Percentiles rank a stretch among this genome's conserved stretches.
Evolutionary conservation across 35 echinoderm and acorn worm species (phyloP).

Genomic region (Apostichopus parvimensis): DNA sequence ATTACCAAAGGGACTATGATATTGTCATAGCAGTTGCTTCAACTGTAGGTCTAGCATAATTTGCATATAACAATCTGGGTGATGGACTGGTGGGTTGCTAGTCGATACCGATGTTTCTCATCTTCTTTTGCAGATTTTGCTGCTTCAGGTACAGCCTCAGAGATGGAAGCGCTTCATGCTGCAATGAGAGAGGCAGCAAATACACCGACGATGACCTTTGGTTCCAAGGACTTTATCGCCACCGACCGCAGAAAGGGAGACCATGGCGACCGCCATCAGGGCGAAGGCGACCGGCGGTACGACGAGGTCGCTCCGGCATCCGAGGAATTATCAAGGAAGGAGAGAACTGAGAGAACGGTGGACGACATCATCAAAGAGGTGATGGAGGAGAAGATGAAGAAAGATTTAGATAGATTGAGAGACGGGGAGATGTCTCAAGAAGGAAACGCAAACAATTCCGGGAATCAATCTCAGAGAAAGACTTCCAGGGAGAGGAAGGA

Average conservation of each 20-base stretch:
- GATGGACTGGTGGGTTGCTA: not conserved
- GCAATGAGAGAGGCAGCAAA: conserved; percentile 75
- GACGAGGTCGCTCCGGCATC: not conserved
- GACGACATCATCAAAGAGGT: conserved; percentile 84
- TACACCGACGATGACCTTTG: conserved; percentile 75
- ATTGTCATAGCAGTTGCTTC: too few species aligned
- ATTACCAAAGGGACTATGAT: too few species aligned
- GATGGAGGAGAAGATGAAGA: conserved; percentile 61
- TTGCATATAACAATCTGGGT: not conserved
- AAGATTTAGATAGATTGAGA: not conserved
- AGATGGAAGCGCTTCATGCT: conserved; percentile 91
- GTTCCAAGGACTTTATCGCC: not conserved
- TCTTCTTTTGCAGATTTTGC: not conserved
- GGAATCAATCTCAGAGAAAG: not conserved
- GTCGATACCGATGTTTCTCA: not conserved
- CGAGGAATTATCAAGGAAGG: not conserved
- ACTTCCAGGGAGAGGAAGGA: not conserved
- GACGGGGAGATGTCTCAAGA: conserved; percentile 10
- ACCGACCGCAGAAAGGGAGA: not conserved
- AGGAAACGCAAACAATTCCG: conserved; percentile 11
- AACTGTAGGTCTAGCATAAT: too few species aligned
- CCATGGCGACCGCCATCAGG: not conserved
- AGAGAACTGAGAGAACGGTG: conserved; percentile 54
- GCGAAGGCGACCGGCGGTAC: not conserved
- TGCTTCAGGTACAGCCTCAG: conserved; percentile 69